These are phyloP conservation scores for Rhamnusium bicolor DNA, from an alignment of 2,888 invertebrate species.

Conservation along the genomic window DNA sequence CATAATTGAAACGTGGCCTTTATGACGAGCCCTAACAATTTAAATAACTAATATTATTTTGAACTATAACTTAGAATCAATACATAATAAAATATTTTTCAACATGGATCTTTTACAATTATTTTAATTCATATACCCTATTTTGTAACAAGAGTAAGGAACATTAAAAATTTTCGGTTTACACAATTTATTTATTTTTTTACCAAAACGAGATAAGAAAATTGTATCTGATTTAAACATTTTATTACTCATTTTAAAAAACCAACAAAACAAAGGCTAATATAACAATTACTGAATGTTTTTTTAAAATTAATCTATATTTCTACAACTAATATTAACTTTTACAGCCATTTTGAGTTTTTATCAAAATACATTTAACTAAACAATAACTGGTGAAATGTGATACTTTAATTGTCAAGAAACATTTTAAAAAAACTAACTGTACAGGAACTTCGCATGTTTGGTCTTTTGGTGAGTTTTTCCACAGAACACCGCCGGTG, in stretches of 20 bases:
- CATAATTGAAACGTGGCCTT: no score
- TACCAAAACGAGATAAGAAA: neutral
- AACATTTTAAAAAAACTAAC: neutral
- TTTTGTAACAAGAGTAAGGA: neutral
- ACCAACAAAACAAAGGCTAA: neutral
- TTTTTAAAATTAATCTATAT: slow-evolving; percentile 8
- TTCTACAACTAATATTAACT: neutral
- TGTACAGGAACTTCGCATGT: slow-evolving; percentile 19
- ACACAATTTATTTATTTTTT: neutral
- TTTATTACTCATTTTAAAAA: slow-evolving; percentile 3
- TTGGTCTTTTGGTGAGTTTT: slow-evolving; percentile 3
- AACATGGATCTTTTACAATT: neutral
- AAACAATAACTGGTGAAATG: neutral
- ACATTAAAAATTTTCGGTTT: neutral
- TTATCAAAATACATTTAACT: neutral
- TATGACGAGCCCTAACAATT: no score
- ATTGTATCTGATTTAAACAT: neutral
- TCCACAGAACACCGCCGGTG: neutral
- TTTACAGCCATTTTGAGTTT: slow-evolving; percentile 15
- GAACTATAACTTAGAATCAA: neutral
- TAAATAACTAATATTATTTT: neutral
- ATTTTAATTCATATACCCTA: neutral
- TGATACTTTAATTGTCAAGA: slow-evolving; percentile 20
- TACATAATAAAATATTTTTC: neutral
- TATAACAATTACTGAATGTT: neutral